Evolutionary conservation across 2,797 vertebrate genomes (phyloP), one percentile per base, ranked within the genome.

Genomic region (Pseudochromis fuscus): DNA sequence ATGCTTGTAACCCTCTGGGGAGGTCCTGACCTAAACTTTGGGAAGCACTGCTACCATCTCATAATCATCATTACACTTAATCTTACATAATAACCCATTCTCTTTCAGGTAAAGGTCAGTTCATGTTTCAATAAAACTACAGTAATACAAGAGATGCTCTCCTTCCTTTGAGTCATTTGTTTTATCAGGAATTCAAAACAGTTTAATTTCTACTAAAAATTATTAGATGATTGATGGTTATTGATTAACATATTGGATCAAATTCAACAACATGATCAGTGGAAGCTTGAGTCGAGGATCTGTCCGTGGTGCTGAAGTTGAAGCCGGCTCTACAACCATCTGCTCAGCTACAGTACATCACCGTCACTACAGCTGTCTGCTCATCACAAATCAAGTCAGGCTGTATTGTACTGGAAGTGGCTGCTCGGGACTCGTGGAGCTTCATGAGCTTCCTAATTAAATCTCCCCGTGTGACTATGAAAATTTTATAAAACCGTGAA

Each of bases 291-390:
- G 18, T 66, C 5, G 15, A 15, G 46, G 67, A 69, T 42, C 74
- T 86, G 71, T 87, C 81, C 78, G 7, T 73, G 79, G 82, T 82
- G 31, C 82, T 89, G 77, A 86, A 84, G 38, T 13, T 8, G 23
- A 63, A 18, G 6, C 38, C 10, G 27, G 10, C 49, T 58, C 1
- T n/a, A n/a, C 53, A 57, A 33, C 46, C 16, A 24, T 33, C 12
- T 11, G 6, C 2, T 57, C 19, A 23, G 15, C 44, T 25, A 18
- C 44, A 31, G n/a, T n/a, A n/a, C 21, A 42, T 37, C 49, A 15
- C 52, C 15, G 35, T n/a, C 49, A 19, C 19, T n/a, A 51, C 16
- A 60, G 37, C 44, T 55, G 42, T 28, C 42, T 55, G 27, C 28
- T 50, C 30, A 33, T 23, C 37, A 53, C 61, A 71, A 72, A 77